A percentile compares a stretch with the other conserved stretches of the same genome.
Evolutionary conservation across 2,797 vertebrate species (phyloP).

Genomic region (Tenualosa thibaudeaui): DNA sequence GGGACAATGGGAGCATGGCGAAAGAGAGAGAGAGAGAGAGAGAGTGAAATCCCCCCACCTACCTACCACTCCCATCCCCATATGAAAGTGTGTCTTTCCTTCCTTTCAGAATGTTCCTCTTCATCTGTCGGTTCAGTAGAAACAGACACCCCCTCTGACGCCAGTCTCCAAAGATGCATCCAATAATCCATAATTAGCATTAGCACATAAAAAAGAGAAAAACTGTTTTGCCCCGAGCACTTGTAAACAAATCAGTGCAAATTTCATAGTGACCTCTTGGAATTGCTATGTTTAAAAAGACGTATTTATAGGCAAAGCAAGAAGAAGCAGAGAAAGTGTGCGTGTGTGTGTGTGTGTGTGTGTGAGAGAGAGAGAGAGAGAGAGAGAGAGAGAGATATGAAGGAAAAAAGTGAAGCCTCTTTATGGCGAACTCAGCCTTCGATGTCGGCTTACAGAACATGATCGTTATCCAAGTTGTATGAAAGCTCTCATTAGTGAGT

Average conservation of each 20-base stretch:
- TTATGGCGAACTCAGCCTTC: background rate
- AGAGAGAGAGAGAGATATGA: background rate
- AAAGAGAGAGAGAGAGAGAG: background rate
- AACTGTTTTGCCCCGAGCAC: constrained; percentile 58
- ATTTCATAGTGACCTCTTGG: constrained; percentile 59
- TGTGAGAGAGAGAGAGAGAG: background rate
- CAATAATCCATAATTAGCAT: constrained; percentile 65
- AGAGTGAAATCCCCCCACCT: background rate
- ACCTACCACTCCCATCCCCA: constrained; percentile 47
- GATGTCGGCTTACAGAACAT: background rate
- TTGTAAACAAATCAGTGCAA: constrained; percentile 70
- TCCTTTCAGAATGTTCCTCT: background rate
- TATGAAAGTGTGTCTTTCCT: too few relatives aligned
- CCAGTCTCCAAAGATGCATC: constrained; percentile 31
- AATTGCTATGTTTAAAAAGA: constrained; percentile 63
- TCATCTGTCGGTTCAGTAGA: background rate
- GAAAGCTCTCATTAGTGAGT: constrained; percentile 1
- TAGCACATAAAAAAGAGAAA: constrained; percentile 35
- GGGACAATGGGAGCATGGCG: background rate
- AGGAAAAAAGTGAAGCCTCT: background rate
- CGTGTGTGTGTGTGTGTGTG: background rate
- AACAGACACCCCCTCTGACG: background rate
- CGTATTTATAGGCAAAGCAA: constrained; percentile 36
- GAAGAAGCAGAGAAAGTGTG: background rate
- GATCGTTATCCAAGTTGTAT: background rate